Evolutionary conservation across 2,888 invertebrate genomes (phyloP).

Genomic region (Ichneumon xanthorius): DNA sequence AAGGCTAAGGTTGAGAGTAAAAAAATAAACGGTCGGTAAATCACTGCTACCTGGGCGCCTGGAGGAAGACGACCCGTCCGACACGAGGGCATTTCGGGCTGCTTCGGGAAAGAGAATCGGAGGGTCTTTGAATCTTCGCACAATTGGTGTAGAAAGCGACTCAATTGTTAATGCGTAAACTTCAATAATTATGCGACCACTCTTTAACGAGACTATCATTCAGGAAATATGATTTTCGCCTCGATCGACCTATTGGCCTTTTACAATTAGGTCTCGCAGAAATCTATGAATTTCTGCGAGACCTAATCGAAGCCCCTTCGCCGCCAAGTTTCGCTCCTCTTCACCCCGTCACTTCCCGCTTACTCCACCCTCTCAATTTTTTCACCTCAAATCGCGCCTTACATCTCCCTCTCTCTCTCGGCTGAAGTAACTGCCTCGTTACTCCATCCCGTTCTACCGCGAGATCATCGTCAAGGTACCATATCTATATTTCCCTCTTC

Average conservation of each 20-base stretch:
- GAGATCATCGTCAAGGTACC: background rate
- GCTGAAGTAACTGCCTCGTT: slow-evolving; percentile 25
- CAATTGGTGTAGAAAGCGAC: background rate
- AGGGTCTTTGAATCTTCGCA: background rate
- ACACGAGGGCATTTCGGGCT: slow-evolving; percentile 67
- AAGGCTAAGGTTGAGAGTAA: background rate
- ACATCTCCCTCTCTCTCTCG: slow-evolving; percentile 16
- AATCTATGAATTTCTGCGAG: background rate
- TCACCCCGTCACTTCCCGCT: background rate
- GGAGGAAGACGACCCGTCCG: slow-evolving; percentile 65
- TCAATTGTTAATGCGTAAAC: background rate
- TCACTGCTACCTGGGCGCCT: slow-evolving; percentile 58
- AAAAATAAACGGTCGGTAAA: background rate
- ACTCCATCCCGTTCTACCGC: slow-evolving; percentile 27
- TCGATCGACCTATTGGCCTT: background rate
- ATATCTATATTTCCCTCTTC: background rate
- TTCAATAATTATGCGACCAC: background rate
- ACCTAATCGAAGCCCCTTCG: background rate
- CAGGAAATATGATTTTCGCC: background rate
- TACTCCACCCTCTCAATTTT: slow-evolving; percentile 23
- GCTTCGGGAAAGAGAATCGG: slow-evolving; percentile 57
- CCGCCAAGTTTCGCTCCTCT: background rate
- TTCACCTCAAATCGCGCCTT: slow-evolving; percentile 12
- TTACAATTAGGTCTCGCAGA: background rate
- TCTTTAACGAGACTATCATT: background rate